These are phyloP conservation scores for Tetropium fuscum DNA, from an alignment of 2,888 invertebrate species.

Conservation along the genomic window DNA sequence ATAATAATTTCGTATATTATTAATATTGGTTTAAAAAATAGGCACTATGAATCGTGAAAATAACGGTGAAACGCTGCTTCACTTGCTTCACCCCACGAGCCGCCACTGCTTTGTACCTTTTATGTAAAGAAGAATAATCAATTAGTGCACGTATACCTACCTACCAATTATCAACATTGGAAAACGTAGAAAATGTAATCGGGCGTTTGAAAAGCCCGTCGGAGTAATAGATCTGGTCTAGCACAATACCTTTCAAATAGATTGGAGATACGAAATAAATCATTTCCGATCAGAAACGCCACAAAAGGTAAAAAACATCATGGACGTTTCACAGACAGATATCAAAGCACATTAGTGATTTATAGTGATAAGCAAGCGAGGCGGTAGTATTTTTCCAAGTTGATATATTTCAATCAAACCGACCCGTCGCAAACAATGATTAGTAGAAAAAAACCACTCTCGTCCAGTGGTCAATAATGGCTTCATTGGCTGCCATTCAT, in stretches of 20 bases:
- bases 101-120: no score
- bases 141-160: no score
- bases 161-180: constrained; percentile 1
- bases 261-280: constrained; percentile 55
- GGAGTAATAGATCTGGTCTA: constrained; percentile 41
- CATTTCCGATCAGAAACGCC: constrained; percentile 53
- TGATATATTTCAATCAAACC: constrained; percentile 65
- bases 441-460: constrained; percentile 60
- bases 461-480: constrained; percentile 62
- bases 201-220: constrained; percentile 24
- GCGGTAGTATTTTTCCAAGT: constrained; percentile 59
- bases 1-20: no score
- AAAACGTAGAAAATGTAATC: constrained; percentile 13
- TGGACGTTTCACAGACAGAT: constrained; percentile 55
- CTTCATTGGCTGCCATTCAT: constrained; percentile 63
- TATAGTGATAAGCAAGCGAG: constrained; percentile 60
- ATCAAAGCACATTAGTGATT: constrained; percentile 59
- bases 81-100: no score
- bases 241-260: constrained; percentile 43
- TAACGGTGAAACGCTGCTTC: no score
- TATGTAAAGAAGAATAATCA: no score
- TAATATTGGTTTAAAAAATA: no score
- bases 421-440: constrained; percentile 64
- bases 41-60: no score
- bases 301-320: constrained; percentile 54